Evolutionary conservation across 2,113 vertebrate genomes (phyloP), one percentile per base, ranked within the genome.

Genomic region (Ictidomys tridecemlineatus): DNA sequence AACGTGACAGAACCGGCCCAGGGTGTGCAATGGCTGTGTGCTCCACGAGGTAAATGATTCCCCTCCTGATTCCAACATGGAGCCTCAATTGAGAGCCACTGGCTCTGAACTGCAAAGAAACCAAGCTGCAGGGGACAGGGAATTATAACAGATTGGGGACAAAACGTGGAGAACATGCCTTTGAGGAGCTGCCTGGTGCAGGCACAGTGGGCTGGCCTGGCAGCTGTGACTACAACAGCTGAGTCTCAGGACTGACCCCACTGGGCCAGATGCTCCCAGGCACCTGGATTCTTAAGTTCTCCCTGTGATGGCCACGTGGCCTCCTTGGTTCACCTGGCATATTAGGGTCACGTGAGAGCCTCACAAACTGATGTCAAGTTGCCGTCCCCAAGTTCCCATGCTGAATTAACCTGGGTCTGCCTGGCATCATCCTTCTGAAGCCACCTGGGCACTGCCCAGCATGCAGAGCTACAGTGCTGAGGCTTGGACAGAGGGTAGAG

Each of bases 141-240:
- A 11, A n/a, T n/a, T 6, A 30, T 14, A 11, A 45, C n/a, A 30
- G 78, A 45, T 3, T 13, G 51, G 26, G 39, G 9, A 28, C 16
- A 6, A 42, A 8, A 0, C 0, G 0, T 30, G 10, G 14, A 48
- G 28, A 61, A 14, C 6, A 22, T 1, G 0, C 45, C 24, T 42
- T 78, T 56, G 32, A 61, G 32, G 22, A 6, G 32, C 6, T 11
- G 22, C 26, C 13, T 48, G 74, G 34, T 20, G 34, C 0, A 12
- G 13, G 61, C 45, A 18, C 61, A 17, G 28, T 4, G 22, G 16
- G 39, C 42, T 20, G 7, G 24, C 34, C 22, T 8, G 45, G 63
- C 16, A 5, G 61, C 26, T 26, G 39, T 20, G 51, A 32, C 28
- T 8, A 28, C 4, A 5, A 10, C 39, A 51, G 39, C 61, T 4